Evolutionary conservation across 2,797 vertebrate genomes (phyloP), one percentile per base, ranked within the genome.

Genomic region (Loriculus beryllinus): DNA sequence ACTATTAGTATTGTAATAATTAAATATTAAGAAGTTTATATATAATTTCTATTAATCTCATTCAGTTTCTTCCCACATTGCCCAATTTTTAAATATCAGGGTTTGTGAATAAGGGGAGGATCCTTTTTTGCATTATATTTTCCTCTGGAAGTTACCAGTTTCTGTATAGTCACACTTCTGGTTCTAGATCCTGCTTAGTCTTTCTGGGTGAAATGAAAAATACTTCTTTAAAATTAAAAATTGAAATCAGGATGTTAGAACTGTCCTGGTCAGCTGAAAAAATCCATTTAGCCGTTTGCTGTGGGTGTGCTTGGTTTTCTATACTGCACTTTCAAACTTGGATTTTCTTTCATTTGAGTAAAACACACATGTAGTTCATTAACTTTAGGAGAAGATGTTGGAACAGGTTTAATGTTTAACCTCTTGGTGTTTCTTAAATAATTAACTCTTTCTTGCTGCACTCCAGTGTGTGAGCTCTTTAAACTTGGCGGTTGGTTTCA

Each of bases 401-500:
- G 39, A 35, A 31, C 51, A 48, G 63, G 80, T 56, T 96, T 95
- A 94, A 96, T 76, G 23, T 72, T 97, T 94, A 95, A 95, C 94
- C 22, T 74, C 29, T 29, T 67, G 48, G 80, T 69, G 16, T 85
- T 57, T 51, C 65, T 91, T 75, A 63, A 89, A 74, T 78, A 14
- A 63, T 90, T 60, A 85, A 81, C 82, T 91, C 77, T 39, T 26
- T 28, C 48, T 82, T 71, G 6, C 39, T 47, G 60, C 18, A 23
- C 23, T 79, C 23, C 28, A n/a, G 3, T 45, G 65, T 29, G 26
- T 71, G 43, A 89, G 4, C 60, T 20, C 20, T 28, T 54, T 13
- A 29, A n/a, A 39, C 31, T 11, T 4, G 16, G 52, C 14, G 14
- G 18, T 28, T 93, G 52, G 7, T 72, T 92, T 72, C 10, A 22